Evolutionary conservation across 2,797 vertebrate species (phyloP).

Genomic region (Pantherophis alleghaniensis): DNA sequence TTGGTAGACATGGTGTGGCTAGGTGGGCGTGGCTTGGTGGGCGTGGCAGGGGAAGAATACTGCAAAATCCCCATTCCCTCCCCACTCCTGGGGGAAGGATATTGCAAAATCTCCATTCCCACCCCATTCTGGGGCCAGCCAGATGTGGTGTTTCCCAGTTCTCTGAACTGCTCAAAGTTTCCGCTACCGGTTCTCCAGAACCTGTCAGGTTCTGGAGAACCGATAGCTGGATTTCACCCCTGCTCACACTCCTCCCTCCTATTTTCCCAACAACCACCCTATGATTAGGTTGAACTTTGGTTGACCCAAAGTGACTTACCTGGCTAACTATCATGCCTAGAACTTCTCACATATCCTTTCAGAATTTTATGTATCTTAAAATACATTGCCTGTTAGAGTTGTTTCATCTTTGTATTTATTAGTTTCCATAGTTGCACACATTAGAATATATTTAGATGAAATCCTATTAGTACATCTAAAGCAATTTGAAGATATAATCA

Average conservation of each 20-base stretch:
- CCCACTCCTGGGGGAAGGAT: too few relatives aligned
- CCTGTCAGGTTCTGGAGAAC: too few relatives aligned
- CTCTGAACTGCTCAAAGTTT: too few relatives aligned
- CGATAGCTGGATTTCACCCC: too few relatives aligned
- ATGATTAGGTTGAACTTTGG: not conserved
- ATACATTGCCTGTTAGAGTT: not conserved
- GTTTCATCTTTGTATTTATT: not conserved
- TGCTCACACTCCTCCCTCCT: not conserved
- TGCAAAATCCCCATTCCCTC: too few relatives aligned
- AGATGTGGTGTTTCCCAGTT: too few relatives aligned
- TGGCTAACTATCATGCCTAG: not conserved
- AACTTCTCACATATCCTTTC: not conserved
- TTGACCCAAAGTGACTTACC: not conserved
- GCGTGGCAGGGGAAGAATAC: too few relatives aligned
- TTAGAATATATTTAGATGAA: not conserved
- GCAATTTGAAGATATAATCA: not conserved
- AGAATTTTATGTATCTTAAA: not conserved
- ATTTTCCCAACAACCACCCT: not conserved
- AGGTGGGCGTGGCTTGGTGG: too few relatives aligned
- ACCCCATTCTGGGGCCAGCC: too few relatives aligned
- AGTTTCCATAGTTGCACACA: not conserved
- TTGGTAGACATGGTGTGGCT: too few relatives aligned
- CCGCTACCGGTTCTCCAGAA: too few relatives aligned
- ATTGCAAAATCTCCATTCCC: too few relatives aligned
- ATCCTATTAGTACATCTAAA: not conserved